Evolutionary conservation across 2,113 vertebrate genomes (phyloP), one percentile per base, ranked within the genome.

Genomic region (Oxyura jamaicensis): DNA sequence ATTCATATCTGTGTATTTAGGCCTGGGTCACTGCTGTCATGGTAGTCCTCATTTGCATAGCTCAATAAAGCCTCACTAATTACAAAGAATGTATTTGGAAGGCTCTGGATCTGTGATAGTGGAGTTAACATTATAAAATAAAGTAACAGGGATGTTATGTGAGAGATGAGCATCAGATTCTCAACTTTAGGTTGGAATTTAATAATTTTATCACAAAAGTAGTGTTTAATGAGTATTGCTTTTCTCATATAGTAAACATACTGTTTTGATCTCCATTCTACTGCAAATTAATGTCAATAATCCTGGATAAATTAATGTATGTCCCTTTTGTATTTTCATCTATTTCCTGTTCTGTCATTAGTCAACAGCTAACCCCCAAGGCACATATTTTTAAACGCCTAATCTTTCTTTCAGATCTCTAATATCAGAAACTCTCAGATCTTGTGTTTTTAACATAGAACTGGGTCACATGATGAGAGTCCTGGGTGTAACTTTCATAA

Each of bases 301-400:
- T 65, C 42, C 48, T 46, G 53, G 15, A 79, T 81, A 88, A 91
- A 68, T 79, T 42, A 59, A 65, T 46, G 20, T 26, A 0, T 11
- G 17, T 62, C 41, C 77, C 22, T 82, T 75, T 66, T 72, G 68
- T 23, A 69, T 76, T 95, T 58, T 58, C 15, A 25, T 53, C 53
- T 84, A 14, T 85, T 95, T 88, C 92, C 90, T 93, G 76, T 86
- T 91, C 69, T 85, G 88, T 63, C 71, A 4, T 69, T 90, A 96
- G 74, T 16, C 28, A 55, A 0, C 80, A n/a, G 26, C 28, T 85
- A 31, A 22, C 68, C 93, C 92, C 65, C 17, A 18, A 65, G 89
- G 80, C 94, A 56, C 12, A 2, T 3, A 8, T 4, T 75, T 81
- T 71, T 22, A 31, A 69, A 36, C 25, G 50, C 23, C 55, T 63